Evolutionary conservation across 2,797 vertebrate species (phyloP).

Genomic region (Cossypha heuglini): DNA sequence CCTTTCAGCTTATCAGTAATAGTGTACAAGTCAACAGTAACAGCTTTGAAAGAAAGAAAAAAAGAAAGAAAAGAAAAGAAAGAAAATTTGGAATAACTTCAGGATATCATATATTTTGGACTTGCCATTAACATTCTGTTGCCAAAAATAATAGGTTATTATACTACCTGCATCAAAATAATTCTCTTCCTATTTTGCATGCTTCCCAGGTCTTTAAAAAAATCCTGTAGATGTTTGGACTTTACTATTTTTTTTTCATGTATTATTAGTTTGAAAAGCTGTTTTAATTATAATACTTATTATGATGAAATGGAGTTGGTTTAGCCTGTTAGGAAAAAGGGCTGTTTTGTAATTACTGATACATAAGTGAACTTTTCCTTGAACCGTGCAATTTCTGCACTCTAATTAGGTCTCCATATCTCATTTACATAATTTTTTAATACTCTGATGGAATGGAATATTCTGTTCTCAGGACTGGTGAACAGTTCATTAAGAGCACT

Average conservation of each 20-base stretch:
- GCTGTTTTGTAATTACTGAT: constrained; percentile 23
- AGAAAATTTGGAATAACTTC: not conserved
- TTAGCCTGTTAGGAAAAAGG: constrained; percentile 8
- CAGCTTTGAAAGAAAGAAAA: not conserved
- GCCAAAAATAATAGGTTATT: not conserved
- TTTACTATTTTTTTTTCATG: not conserved
- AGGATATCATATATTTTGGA: not conserved
- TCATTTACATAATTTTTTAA: constrained; percentile 36
- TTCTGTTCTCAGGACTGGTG: not conserved
- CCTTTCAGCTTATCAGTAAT: not conserved
- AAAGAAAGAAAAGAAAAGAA: not conserved
- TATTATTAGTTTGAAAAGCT: constrained; percentile 34
- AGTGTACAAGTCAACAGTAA: not conserved
- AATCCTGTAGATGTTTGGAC: not conserved
- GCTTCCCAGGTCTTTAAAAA: not conserved
- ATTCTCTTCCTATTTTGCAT: not conserved
- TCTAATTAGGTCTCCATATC: constrained; percentile 14
- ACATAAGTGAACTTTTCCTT: constrained; percentile 24
- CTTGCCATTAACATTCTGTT: not conserved
- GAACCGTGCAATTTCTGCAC: not conserved
- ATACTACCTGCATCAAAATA: not conserved
- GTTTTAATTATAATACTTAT: constrained; percentile 43
- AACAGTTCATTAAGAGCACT: not conserved
- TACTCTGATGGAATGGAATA: not conserved
- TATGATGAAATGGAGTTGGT: constrained; percentile 30